Evolutionary conservation across 2,113 vertebrate genomes (phyloP), one percentile per base, ranked within the genome.

Genomic region (Oryzias curvinotus): DNA sequence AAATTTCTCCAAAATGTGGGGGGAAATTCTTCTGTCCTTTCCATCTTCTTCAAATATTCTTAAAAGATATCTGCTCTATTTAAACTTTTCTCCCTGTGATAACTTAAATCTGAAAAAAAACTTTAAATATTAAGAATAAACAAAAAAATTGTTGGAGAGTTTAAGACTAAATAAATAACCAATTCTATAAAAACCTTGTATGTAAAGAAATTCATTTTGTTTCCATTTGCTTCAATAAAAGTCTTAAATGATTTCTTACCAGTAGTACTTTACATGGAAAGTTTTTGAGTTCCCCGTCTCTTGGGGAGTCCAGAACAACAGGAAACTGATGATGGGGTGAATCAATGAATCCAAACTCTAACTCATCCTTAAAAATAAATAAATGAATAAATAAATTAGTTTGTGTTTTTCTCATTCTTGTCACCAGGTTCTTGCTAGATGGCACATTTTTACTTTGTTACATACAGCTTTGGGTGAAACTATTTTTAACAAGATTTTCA

Each of bases 261-360:
- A 99, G 89, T 16, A 99, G 86, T 26, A 91, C 84, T 3, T 94
- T 80, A 71, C 94, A 81, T 0, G 95, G 93, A 51, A 94, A 94
- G 30, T 93, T 85, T 48, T 65, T 23, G 5, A 96, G 88, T 0
- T 52, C 26, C 51, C 91, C 68, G 8, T 96, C 82, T 57, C 86
- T 90, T 6, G 96, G 97, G 1, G 95, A 98, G 70, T 99, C 97
- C 84, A 99, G 81, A 57, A 97, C 96, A 62, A 99, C 96, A 0
- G 96, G 95, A 49, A 98, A 96, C n/a, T 51, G 57, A 5, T 95
- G 95, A 71, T 96, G 94, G 8, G 97, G 97, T 0, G 95, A 92
- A 1, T 97, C 93, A 3, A 94, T 95, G 83, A 98, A 99, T 55
- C 97, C 97, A 43, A 99, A 94, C 82, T 98, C 94, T 3, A 98